A percentile compares a stretch with the other conserved stretches of the same genome.
Conservation (phyloP, 2,888 invertebrate genomes). For the Calliscelio sp. region DNA sequence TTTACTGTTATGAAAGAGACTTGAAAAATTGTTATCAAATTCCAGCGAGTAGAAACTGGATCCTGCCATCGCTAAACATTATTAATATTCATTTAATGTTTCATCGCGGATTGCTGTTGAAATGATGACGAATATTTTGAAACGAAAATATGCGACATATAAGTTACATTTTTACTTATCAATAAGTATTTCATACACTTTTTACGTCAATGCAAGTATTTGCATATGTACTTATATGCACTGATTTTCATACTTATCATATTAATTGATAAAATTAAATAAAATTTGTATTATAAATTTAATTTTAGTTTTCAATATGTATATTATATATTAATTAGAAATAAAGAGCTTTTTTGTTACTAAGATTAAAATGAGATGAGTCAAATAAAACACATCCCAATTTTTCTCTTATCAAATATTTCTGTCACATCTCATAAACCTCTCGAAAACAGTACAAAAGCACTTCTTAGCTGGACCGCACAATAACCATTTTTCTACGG, state of each 20-base stretch:
- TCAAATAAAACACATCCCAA: constrained; percentile 32
- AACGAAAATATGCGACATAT: constrained; percentile 19
- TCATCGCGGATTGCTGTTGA: constrained; percentile 2
- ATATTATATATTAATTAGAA: no score
- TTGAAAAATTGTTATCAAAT: constrained; percentile 15
- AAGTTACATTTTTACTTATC: no score
- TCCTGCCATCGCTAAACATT: constrained; percentile 4
- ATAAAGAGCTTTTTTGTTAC: background rate
- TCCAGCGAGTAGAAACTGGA: constrained; percentile 33
- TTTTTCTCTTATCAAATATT: constrained; percentile 18
- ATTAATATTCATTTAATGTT: constrained; percentile 37
- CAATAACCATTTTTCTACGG: constrained; percentile 69
- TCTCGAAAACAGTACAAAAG: constrained; percentile 37
- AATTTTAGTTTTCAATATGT: no score
- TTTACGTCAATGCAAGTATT: no score
- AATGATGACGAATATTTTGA: constrained; percentile 24
- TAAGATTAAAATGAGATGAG: background rate
- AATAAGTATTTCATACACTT: background rate
- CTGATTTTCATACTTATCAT: no score
- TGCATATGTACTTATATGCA: no score
- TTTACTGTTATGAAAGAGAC: constrained; percentile 2
- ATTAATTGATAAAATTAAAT: no score
- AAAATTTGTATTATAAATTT: no score
- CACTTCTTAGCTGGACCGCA: constrained; percentile 26
- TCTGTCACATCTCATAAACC: constrained; percentile 8